Evolutionary conservation across 2,888 invertebrate genomes (phyloP), one percentile per base, ranked within the genome.

Genomic region (Pycnomerus fuliginosus): DNA sequence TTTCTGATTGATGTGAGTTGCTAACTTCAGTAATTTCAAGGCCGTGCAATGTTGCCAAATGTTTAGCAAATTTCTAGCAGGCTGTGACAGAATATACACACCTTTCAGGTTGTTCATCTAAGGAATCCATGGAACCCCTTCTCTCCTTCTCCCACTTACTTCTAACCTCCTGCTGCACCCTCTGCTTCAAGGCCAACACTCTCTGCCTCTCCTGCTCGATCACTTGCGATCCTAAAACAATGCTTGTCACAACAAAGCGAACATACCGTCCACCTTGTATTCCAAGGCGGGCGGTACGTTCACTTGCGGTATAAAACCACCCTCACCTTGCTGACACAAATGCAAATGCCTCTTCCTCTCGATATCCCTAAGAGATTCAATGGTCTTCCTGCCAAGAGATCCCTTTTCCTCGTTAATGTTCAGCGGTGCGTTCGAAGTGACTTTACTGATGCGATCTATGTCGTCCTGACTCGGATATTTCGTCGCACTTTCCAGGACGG

Each of bases 121-220:
- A 4, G 20, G 8, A 69, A 44, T 59, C 62, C 27, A 82, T 76
- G 43, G 82, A 83, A 47, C 81, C 78, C 60, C 79, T 75, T 60
- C 79, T 77, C 50, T 79, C 72, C 53, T 79, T 78, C 50, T 91
- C 90, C 90, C 93, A 95, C 55, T 91, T 84, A 12, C 86, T 87
- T 52, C 88, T 84, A 2, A 92, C 93, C 71, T 94, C 93, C 67
- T 91, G 87, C 62, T 93, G 92, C 0, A 88, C 90, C 30, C 88
- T 78, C 55, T 89, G 82, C 64, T 93, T 92, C 39, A 94, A 72
- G 62, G 91, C 92, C 46, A 85, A 82, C 55, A 94, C 90, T 60
- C 93, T 83, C 56, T 90, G 85, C 23, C 91, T 78, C 71, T 94
- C 93, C 66, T 93, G 88, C 66, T 93, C 92, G 61, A 94, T 92